phyloP scores from a whole-genome alignment of 2,113 vertebrate species.

The Catharus bicknelli region DNA sequence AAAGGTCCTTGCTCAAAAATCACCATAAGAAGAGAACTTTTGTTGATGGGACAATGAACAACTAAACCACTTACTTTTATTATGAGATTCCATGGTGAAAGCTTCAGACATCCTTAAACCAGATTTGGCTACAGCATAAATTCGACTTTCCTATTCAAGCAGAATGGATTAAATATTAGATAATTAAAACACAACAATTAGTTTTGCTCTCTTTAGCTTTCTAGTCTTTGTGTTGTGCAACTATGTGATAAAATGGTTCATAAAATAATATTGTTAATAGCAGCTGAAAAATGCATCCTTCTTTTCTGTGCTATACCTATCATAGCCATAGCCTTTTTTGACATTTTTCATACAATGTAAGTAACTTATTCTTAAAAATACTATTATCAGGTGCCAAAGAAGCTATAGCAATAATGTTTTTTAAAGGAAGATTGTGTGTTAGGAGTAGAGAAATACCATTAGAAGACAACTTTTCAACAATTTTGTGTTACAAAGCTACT shows the following conservation, averaged over 20 bases:
- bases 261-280: background rate
- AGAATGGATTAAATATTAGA: constrained; percentile 34
- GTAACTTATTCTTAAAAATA: background rate
- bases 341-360: background rate
- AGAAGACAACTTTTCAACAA: background rate
- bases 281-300: background rate
- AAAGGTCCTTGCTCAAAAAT: background rate
- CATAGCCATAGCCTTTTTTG: background rate
- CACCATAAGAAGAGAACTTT: background rate
- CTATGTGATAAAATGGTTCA: background rate
- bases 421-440: background rate
- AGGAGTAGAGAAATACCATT: background rate
- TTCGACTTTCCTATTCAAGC: constrained; percentile 89
- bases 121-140: constrained; percentile 96
- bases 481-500: background rate
- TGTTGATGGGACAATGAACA: background rate
- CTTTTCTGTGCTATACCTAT: background rate
- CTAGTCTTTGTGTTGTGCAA: background rate
- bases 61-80: constrained; percentile 83
- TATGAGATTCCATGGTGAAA: constrained; percentile 78
- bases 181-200: background rate
- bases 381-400: background rate
- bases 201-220: background rate
- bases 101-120: constrained; percentile 94
- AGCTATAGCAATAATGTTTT: background rate